Conservation (phyloP, 2,888 invertebrate species). For the Drosophila bunnanda region DNA sequence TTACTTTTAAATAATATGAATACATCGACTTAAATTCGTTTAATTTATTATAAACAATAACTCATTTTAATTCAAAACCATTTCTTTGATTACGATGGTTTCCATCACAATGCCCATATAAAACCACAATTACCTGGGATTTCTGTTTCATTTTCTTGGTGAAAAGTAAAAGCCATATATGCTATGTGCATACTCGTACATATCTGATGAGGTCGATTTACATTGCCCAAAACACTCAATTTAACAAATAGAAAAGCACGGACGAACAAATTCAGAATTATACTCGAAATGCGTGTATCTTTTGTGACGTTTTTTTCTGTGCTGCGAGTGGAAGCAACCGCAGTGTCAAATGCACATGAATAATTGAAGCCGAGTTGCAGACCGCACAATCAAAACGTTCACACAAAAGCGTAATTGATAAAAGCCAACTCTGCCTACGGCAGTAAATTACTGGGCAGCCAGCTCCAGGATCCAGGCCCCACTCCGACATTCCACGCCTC, state of each 20-base stretch:
- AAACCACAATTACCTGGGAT: neutral
- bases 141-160: neutral
- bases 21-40: neutral
- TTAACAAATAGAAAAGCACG: constrained; percentile 24
- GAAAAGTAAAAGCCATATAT: neutral
- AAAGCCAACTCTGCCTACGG: constrained; percentile 37
- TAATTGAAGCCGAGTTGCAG: constrained; percentile 44
- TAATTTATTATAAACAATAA: neutral
- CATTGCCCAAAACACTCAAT: constrained; percentile 21
- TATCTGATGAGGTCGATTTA: neutral
- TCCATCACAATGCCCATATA: neutral
- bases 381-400: constrained; percentile 50
- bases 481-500: constrained; percentile 1
- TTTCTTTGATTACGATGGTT: neutral
- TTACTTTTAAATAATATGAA: neutral
- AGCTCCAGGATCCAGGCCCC: constrained; percentile 1
- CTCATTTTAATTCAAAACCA: neutral
- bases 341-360: constrained; percentile 55
- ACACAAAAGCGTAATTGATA: constrained; percentile 52
- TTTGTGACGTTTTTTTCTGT: constrained; percentile 31
- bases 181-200: neutral
- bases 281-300: constrained; percentile 23
- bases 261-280: constrained; percentile 19
- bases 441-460: constrained; percentile 43
- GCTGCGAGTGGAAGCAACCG: constrained; percentile 31